A percentile compares a stretch with the other conserved stretches of the same genome.
phyloP scores from a whole-genome alignment of 2,888 invertebrate genomes.

The Mantis religiosa region DNA sequence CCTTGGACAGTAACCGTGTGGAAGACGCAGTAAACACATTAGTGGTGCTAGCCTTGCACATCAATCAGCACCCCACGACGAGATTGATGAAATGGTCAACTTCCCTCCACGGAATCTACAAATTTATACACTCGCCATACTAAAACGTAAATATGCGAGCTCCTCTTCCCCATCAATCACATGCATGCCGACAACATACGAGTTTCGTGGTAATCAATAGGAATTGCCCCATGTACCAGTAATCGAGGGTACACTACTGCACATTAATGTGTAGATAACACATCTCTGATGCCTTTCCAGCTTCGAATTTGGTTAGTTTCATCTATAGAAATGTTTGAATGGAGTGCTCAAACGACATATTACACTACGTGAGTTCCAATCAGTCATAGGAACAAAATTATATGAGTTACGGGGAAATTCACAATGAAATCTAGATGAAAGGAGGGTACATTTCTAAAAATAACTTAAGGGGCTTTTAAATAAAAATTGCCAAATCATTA shows the following conservation, averaged over 20 bases:
- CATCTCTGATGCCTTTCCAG: no score
- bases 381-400: no score
- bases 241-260: background rate
- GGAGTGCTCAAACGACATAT: no score
- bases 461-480: no score
- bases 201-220: background rate
- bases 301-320: no score
- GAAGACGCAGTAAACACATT: background rate
- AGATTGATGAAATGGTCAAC: background rate
- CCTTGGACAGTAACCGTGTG: background rate
- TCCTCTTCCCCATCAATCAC: background rate
- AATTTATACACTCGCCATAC: background rate
- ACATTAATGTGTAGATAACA: background rate
- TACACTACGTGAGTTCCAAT: no score
- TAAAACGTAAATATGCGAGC: background rate
- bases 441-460: no score
- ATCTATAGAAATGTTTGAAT: no score
- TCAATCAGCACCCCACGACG: background rate
- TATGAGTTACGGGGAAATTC: no score
- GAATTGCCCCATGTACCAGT: background rate
- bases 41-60: background rate
- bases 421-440: no score
- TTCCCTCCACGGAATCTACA: background rate
- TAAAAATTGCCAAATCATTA: no score
- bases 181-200: background rate